Conservation (phyloP, 2,797 vertebrate species). For the Poeciliopsis gracilis region DNA sequence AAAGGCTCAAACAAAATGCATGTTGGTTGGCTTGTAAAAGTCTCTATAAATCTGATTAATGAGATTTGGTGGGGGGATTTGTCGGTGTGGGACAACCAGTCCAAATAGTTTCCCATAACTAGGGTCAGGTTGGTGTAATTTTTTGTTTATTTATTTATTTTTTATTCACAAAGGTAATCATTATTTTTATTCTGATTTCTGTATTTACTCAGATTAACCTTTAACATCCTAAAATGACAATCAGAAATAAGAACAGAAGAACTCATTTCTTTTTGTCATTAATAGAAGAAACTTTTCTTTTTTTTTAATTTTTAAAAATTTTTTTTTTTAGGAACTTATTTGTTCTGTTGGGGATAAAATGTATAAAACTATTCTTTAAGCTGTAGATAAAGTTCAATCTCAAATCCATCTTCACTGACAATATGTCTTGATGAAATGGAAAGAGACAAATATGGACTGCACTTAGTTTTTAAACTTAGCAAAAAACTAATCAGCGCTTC, state of each 20-base stretch:
- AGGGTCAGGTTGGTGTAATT: neutral
- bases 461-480: constrained; percentile 48
- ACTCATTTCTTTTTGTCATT: neutral
- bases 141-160: neutral
- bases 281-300: no score
- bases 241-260: neutral
- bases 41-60: neutral
- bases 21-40: neutral
- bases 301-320: no score
- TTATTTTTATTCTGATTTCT: neutral
- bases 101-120: neutral
- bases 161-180: neutral
- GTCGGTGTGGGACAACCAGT: neutral
- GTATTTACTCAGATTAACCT: neutral
- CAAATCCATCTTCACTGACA: constrained; percentile 40
- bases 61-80: neutral
- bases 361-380: neutral
- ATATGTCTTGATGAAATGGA: constrained; percentile 43
- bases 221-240: neutral
- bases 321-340: neutral
- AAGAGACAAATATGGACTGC: constrained; percentile 15
- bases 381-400: neutral
- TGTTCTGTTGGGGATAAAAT: neutral
- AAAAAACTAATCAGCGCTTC: constrained; percentile 52
- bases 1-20: neutral